Evolutionary conservation across 2,888 invertebrate genomes (phyloP).

Genomic region (Polietes domitor): DNA sequence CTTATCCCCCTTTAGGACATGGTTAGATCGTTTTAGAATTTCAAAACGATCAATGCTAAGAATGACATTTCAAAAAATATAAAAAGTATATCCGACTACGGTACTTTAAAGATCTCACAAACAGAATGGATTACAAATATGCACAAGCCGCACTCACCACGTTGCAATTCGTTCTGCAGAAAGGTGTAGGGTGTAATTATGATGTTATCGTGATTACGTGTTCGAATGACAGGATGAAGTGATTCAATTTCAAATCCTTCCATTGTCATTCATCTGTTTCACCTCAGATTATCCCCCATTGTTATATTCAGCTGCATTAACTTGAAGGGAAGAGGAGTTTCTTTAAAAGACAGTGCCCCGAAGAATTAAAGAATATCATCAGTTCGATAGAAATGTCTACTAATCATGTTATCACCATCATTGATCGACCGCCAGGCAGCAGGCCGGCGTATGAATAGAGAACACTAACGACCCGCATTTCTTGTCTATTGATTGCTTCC

Average conservation of each 20-base stretch:
- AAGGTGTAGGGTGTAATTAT: not conserved
- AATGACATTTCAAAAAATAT: no score
- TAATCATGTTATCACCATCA: constrained; percentile 31
- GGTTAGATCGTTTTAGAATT: no score
- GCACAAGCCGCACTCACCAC: no score
- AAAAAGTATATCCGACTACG: no score
- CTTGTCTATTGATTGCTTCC: constrained; percentile 14
- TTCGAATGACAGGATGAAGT: constrained; percentile 7
- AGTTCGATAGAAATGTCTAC: constrained; percentile 7
- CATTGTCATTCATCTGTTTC: constrained; percentile 5
- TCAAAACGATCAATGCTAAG: no score
- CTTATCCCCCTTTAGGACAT: no score
- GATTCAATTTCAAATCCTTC: constrained; percentile 18
- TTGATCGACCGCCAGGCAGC: constrained; percentile 19
- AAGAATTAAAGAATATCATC: not conserved
- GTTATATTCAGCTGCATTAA: constrained; percentile 10
- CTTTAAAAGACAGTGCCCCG: not conserved
- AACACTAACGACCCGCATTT: constrained; percentile 28
- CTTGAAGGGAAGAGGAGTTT: not conserved
- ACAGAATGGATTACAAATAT: no score
- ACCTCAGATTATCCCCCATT: constrained; percentile 24
- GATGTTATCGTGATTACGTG: not conserved
- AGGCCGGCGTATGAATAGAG: not conserved
- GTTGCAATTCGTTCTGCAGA: no score
- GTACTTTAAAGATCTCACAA: no score